A percentile compares a stretch with the other conserved stretches of the same genome.
phyloP scores from a whole-genome alignment of 1,140 invertebrate genomes.

The Melitaea cinxia region DNA sequence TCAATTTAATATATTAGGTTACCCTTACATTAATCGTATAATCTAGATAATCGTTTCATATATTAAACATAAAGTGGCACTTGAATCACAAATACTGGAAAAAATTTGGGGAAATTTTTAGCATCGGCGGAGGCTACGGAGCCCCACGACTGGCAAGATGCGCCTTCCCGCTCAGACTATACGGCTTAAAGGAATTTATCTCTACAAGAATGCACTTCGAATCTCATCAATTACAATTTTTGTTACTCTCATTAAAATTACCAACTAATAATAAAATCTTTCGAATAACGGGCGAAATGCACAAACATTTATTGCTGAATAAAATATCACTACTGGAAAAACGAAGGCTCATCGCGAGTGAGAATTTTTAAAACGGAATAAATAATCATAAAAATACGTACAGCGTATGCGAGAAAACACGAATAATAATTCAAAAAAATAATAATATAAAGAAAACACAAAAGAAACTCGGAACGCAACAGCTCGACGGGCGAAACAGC shows the following conservation, averaged over 20 bases:
- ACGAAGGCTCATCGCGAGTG: slow-evolving; percentile 68
- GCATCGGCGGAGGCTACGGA: slow-evolving; percentile 54
- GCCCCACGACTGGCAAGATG: slow-evolving; percentile 45
- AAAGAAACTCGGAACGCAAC: slow-evolving; percentile 77
- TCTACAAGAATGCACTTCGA: slow-evolving; percentile 81
- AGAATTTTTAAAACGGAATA: slow-evolving; percentile 71
- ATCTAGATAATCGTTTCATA: slow-evolving; percentile 83
- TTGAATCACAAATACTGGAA: slow-evolving; percentile 84
- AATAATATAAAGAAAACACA: no score
- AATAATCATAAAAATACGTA: slow-evolving; percentile 68
- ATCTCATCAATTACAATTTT: slow-evolving; percentile 75
- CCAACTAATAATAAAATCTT: slow-evolving; percentile 75
- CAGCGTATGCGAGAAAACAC: slow-evolving; percentile 63
- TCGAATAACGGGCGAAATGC: slow-evolving; percentile 77
- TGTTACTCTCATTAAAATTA: slow-evolving; percentile 66
- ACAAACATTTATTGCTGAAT: slow-evolving; percentile 80
- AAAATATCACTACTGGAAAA: slow-evolving; percentile 82
- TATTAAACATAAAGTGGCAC: slow-evolving; percentile 84
- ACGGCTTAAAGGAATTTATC: slow-evolving; percentile 78
- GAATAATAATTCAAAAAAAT: slow-evolving; percentile 61
- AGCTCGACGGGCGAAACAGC: slow-evolving; percentile 74
- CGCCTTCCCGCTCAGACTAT: slow-evolving; percentile 71
- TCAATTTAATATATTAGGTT: slow-evolving; percentile 82
- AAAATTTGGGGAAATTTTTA: slow-evolving; percentile 80
- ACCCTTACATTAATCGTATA: slow-evolving; percentile 82